A percentile compares a stretch with the other conserved stretches of the same genome.
Conservation (phyloP, 2,888 invertebrate genomes). For the Altica lythri region DNA sequence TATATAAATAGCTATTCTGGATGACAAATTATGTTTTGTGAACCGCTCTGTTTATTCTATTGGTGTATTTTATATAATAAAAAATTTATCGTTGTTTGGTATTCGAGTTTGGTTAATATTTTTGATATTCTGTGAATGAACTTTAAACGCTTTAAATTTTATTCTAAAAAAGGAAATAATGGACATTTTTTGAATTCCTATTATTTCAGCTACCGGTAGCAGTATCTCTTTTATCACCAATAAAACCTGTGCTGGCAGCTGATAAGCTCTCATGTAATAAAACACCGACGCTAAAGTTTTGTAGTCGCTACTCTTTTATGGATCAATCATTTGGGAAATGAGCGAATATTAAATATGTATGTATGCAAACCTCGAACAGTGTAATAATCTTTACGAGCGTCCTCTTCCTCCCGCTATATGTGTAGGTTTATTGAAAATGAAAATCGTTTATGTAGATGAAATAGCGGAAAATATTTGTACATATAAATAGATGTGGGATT, state of each 20-base stretch:
- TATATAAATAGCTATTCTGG: too few relatives aligned
- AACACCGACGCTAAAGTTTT: constrained; percentile 24
- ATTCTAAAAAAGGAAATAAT: too few relatives aligned
- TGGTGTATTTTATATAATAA: too few relatives aligned
- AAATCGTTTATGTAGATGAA: constrained; percentile 49
- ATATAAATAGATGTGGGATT: constrained; percentile 30
- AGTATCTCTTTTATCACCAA: constrained; percentile 19
- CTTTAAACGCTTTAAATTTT: too few relatives aligned
- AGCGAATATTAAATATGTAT: constrained; percentile 46
- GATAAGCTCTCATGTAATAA: constrained; percentile 36
- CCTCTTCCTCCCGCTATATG: constrained; percentile 38
- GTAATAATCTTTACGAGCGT: constrained; percentile 49
- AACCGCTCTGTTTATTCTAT: too few relatives aligned
- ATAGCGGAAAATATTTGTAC: constrained; percentile 45
- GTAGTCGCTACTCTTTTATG: constrained; percentile 39
- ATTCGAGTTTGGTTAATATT: too few relatives aligned
- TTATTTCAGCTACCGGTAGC: too few relatives aligned
- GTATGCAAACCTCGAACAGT: constrained; percentile 48
- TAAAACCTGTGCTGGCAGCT: constrained; percentile 29
- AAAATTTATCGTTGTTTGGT: too few relatives aligned
- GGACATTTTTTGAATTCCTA: too few relatives aligned
- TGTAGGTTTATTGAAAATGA: constrained; percentile 49
- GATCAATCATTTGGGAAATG: constrained; percentile 42
- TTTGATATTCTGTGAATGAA: too few relatives aligned
- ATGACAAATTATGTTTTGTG: too few relatives aligned